Evolutionary conservation across 2,797 vertebrate species (phyloP).

Genomic region (Gallinago nigripennis): DNA sequence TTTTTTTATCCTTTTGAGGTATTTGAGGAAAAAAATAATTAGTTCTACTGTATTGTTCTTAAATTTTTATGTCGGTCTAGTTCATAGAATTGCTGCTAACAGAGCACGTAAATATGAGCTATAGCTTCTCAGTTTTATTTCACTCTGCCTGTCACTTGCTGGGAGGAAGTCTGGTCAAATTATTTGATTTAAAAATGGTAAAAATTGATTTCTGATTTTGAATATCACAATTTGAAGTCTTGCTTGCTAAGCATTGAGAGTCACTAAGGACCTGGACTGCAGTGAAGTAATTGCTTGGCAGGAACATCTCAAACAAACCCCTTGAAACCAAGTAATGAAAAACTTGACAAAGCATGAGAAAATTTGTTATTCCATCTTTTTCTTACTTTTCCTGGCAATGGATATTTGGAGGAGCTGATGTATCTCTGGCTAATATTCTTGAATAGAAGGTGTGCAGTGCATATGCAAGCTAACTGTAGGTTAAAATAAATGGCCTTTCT

Average conservation of each 20-base stretch:
- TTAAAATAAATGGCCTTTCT: background rate
- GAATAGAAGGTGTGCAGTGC: background rate
- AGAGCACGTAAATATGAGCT: background rate
- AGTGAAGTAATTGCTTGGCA: background rate
- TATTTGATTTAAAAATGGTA: background rate
- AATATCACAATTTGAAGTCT: background rate
- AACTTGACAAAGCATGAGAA: background rate
- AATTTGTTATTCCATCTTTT: background rate
- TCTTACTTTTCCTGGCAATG: background rate
- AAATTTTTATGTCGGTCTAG: background rate
- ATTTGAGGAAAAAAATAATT: background rate
- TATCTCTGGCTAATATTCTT: background rate
- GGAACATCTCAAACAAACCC: background rate
- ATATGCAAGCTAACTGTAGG: background rate
- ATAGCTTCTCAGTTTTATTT: background rate
- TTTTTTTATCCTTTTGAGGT: background rate
- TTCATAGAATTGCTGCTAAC: background rate
- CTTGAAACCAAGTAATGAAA: background rate
- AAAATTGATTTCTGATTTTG: background rate
- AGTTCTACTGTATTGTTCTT: background rate
- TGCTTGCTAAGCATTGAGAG: accelerated
- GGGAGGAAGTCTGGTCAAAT: background rate
- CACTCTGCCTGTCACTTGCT: background rate
- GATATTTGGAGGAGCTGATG: background rate
- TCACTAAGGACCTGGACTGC: background rate